Conservation (phyloP, 2,113 vertebrate genomes). For the Cololabis saira region DNA sequence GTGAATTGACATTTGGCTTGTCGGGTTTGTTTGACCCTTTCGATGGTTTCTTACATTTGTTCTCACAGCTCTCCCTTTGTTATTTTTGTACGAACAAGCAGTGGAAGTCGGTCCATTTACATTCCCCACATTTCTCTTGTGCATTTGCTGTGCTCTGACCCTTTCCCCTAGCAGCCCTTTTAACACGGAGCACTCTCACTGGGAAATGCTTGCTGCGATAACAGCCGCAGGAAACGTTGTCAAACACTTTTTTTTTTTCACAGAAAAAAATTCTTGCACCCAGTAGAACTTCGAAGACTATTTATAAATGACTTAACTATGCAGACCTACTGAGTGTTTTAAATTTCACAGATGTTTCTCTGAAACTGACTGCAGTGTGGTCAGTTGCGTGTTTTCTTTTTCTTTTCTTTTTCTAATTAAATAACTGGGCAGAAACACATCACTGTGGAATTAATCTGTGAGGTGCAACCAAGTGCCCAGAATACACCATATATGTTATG, state of each 20-base stretch:
- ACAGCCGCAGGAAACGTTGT: not conserved
- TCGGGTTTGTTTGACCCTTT: slow-evolving; percentile 2
- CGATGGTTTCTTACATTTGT: not conserved
- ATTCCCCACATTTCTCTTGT: slow-evolving; percentile 6
- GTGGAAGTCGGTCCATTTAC: not conserved
- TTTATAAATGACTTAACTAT: too few species aligned
- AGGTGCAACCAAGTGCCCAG: too few species aligned
- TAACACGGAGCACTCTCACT: not conserved
- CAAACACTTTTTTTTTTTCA: not conserved
- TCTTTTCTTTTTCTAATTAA: too few species aligned
- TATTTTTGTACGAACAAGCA: slow-evolving; percentile 7
- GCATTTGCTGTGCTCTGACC: slow-evolving; percentile 11
- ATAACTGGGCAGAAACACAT: too few species aligned
- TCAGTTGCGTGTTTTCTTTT: too few species aligned
- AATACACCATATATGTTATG: too few species aligned
- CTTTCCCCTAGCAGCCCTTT: not conserved
- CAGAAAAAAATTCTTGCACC: slow-evolving; percentile 6
- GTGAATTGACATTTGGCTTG: not conserved
- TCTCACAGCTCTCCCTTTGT: not conserved
- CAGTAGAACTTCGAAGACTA: not conserved
- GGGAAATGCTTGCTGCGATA: slow-evolving; percentile 6
- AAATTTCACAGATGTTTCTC: too few species aligned
- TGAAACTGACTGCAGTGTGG: too few species aligned
- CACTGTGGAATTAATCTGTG: too few species aligned
- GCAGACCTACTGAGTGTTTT: too few species aligned